Evolutionary conservation across 2,888 invertebrate species (phyloP).

Genomic region (Sipha maydis): DNA sequence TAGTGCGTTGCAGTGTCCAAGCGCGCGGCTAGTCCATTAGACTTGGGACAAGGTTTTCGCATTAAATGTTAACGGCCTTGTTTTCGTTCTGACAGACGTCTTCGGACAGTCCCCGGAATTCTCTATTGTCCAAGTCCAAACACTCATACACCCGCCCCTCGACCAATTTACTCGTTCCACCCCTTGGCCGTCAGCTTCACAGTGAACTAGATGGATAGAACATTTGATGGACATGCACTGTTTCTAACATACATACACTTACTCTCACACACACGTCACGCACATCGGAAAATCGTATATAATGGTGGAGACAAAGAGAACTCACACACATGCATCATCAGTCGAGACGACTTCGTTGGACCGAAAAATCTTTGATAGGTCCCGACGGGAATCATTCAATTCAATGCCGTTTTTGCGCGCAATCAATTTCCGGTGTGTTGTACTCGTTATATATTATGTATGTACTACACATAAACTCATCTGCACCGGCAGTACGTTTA

Average conservation of each 20-base stretch:
- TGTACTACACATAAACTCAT: neutral
- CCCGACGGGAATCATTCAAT: slow-evolving; percentile 17
- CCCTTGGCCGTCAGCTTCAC: neutral
- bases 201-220: neutral
- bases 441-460: neutral
- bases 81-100: slow-evolving; percentile 24
- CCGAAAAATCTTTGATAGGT: neutral
- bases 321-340: neutral
- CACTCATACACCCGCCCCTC: neutral
- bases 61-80: slow-evolving; percentile 15
- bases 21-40: slow-evolving; percentile 10
- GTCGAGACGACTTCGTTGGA: neutral
- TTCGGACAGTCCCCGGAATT: neutral
- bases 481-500: neutral
- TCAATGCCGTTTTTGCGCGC: slow-evolving; percentile 29
- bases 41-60: slow-evolving; percentile 40
- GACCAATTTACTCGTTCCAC: neutral
- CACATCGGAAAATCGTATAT: neutral
- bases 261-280: slow-evolving; percentile 9
- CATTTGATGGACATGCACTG: neutral
- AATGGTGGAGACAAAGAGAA: neutral
- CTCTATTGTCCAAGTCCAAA: neutral
- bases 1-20: neutral
- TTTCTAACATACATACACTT: neutral
- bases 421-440: slow-evolving; percentile 15